These are phyloP conservation scores for Uloborus plumipes DNA, from an alignment of 2,888 invertebrate genomes.

Conservation along the genomic window DNA sequence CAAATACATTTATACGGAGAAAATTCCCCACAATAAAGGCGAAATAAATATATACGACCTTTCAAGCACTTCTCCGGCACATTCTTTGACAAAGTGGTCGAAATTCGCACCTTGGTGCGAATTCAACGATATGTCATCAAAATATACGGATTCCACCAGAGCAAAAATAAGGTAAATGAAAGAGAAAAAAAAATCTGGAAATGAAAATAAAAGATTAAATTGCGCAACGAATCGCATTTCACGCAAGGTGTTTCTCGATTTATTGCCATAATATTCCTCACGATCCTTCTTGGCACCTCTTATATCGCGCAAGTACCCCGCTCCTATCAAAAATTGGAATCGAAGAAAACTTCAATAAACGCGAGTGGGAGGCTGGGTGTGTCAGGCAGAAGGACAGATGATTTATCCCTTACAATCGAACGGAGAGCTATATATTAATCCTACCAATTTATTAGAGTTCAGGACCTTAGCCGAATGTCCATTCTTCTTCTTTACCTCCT, in stretches of 20 bases:
- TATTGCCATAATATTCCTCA: slow-evolving; percentile 47
- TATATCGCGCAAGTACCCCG: slow-evolving; percentile 13
- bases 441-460: slow-evolving; percentile 60
- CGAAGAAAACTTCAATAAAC: slow-evolving; percentile 40
- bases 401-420: slow-evolving; percentile 60
- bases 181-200: slow-evolving; percentile 13
- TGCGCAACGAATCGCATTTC: slow-evolving; percentile 43
- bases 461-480: slow-evolving; percentile 38
- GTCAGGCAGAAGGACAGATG: slow-evolving; percentile 28
- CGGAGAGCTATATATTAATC: slow-evolving; percentile 59
- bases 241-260: slow-evolving; percentile 54
- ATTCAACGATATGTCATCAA: slow-evolving; percentile 8
- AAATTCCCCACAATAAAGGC: no score
- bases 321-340: slow-evolving; percentile 31
- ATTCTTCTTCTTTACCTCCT: slow-evolving; percentile 40
- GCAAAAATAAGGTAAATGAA: slow-evolving; percentile 27
- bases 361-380: slow-evolving; percentile 12
- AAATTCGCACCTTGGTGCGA: no score
- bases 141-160: slow-evolving; percentile 28
- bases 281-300: slow-evolving; percentile 22
- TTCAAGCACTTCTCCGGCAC: no score
- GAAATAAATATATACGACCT: no score
- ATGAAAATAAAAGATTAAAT: slow-evolving; percentile 54
- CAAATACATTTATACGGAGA: no score
- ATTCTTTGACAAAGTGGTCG: no score